Evolutionary conservation across 2,113 vertebrate species (phyloP), one percentile per base, ranked within the genome.

Genomic region (Lichenostomus cassidix): DNA sequence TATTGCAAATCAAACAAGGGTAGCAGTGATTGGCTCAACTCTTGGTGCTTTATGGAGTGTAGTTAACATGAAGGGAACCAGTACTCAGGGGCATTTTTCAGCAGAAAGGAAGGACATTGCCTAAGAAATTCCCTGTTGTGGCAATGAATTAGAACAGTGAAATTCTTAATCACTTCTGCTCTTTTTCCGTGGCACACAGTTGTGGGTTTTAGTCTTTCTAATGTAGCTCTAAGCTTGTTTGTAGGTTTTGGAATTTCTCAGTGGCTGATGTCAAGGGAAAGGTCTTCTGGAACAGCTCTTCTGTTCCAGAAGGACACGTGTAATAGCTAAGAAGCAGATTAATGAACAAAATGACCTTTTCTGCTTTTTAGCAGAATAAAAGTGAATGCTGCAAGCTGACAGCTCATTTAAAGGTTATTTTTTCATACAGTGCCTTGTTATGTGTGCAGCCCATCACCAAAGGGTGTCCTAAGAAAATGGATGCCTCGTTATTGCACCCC

Each of bases 131-230:
- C n/a, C 39, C 29, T 88, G 65, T 27, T 59, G 15, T 85, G 29
- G 35, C 70, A 82, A 12, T 67, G 29, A 63, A 35, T 79, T 50
- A 35, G 47, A 87, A 12, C 21, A 42, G 22, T 49, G 39, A 46
- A 63, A 27, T 71, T 90, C 58, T 55, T 15, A 49, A 55, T 75
- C 47, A 23, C 74, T 89, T 33, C 46, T 78, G 28, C 18, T 59
- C 33, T 58, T 87, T 74, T 75, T 37, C 41, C 0, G 0, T 67
- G 52, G 12, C 65, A 46, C 13, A 19, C 39, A 59, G 0, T 39
- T 37, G 16, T 78, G 25, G 14, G 29, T 42, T 78, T 91, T 16
- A 1, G 23, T 70, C 33, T 81, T 85, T 78, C 22, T 78, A 28
- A 53, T 7, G 17, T 44, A 69, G 31, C 12, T 31, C 37, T 68